A percentile compares a stretch with the other conserved stretches of the same genome.
These are phyloP conservation scores for Astyanax mexicanus DNA, from an alignment of 2,797 vertebrate species.

Conservation along the genomic window DNA sequence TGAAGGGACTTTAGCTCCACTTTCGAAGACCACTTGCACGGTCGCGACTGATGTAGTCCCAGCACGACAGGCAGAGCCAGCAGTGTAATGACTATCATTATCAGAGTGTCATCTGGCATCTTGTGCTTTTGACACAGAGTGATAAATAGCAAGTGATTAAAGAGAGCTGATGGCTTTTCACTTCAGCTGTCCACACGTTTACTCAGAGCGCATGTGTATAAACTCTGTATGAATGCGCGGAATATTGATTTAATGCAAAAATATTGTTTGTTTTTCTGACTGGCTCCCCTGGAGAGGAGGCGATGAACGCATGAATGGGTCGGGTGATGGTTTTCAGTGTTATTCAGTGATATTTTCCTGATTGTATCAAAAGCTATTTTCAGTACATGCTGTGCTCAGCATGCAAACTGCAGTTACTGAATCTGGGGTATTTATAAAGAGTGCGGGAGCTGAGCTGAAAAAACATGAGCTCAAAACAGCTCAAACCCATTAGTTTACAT, in stretches of 20 bases:
- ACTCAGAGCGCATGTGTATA: neutral
- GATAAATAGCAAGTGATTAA: constrained; percentile 20
- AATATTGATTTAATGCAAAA: neutral
- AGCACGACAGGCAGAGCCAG: neutral
- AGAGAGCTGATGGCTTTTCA: constrained; percentile 13
- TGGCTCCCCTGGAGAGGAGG: neutral
- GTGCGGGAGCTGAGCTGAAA: constrained; percentile 10
- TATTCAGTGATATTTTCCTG: constrained; percentile 15
- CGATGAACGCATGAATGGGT: neutral
- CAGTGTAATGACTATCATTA: constrained; percentile 22
- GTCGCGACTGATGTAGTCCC: neutral
- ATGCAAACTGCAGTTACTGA: constrained; percentile 23
- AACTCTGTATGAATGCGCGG: neutral
- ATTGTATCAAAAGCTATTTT: constrained; percentile 1
- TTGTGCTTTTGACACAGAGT: constrained; percentile 21
- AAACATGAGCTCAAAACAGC: constrained; percentile 4
- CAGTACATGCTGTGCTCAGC: constrained; percentile 8
- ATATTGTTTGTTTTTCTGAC: neutral
- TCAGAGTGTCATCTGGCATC: constrained; percentile 8
- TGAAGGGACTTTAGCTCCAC: neutral
- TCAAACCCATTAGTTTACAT: constrained; percentile 36
- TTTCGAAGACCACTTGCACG: neutral
- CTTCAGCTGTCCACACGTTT: constrained; percentile 12
- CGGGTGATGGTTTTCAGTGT: neutral
- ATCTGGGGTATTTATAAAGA: constrained; percentile 15